A percentile compares a stretch with the other conserved stretches of the same genome.
These are phyloP conservation scores for Cheilinus undulatus DNA, from an alignment of 2,113 vertebrate species.

Conservation along the genomic window DNA sequence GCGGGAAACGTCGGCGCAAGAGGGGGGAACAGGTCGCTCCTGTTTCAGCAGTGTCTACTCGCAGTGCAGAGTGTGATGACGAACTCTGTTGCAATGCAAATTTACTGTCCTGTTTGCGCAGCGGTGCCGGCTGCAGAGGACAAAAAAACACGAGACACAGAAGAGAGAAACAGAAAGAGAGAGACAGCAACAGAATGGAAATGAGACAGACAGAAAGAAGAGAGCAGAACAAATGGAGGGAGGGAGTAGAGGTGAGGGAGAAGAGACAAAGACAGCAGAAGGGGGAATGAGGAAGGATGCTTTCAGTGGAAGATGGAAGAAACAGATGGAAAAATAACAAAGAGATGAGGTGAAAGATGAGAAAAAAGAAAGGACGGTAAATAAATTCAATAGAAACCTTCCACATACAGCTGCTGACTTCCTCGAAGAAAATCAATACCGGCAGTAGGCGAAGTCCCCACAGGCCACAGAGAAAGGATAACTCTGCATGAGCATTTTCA, in stretches of 20 bases:
- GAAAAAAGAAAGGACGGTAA: slow-evolving; percentile 26
- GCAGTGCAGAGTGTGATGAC: slow-evolving; percentile 46
- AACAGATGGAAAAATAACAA: slow-evolving; percentile 30
- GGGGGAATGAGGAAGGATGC: not conserved
- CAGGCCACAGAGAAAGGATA: slow-evolving; percentile 58
- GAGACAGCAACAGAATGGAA: slow-evolving; percentile 32
- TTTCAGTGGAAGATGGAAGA: slow-evolving; percentile 22
- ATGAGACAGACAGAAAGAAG: slow-evolving; percentile 38
- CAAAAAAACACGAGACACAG: slow-evolving; percentile 21
- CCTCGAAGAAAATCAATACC: slow-evolving; percentile 73
- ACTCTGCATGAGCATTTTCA: slow-evolving; percentile 58
- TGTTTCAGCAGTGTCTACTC: slow-evolving; percentile 41
- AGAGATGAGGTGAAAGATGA: slow-evolving; percentile 27
- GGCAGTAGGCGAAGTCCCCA: slow-evolving; percentile 66
- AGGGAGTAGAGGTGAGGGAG: slow-evolving; percentile 8
- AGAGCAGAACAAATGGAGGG: slow-evolving; percentile 6
- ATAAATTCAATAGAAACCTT: slow-evolving; percentile 67
- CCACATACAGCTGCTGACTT: slow-evolving; percentile 72
- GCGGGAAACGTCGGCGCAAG: slow-evolving; percentile 36
- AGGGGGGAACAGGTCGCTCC: slow-evolving; percentile 10
- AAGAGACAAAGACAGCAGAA: slow-evolving; percentile 23
- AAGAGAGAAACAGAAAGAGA: not conserved
- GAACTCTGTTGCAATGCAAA: slow-evolving; percentile 64
- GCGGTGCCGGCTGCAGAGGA: slow-evolving; percentile 45
- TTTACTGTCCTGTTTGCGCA: slow-evolving; percentile 63